Base-by-base conservation (phyloP, 2,797 vertebrate genomes). In the Sebastiscus albofasciatus region DNA sequence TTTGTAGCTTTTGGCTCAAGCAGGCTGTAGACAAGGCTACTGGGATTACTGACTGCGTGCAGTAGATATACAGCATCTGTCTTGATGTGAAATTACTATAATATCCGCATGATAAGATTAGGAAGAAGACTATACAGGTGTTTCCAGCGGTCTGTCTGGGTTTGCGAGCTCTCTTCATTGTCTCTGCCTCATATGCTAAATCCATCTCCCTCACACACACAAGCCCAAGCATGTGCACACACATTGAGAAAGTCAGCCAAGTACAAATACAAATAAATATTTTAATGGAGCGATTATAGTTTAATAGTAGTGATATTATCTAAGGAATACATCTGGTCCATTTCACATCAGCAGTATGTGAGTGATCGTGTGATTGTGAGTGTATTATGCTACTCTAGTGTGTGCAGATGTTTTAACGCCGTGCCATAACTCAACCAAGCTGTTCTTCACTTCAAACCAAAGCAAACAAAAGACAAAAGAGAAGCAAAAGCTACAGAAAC, bases 121-220 rank as follows among this genome's bases (percentile, higher is more conserved):
- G 34, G 16, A 24, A 36, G 22, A 12, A 24, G 24, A 39, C 18
- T 54, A 26, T 60, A 5, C 39, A 64, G 72, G 56, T 67, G 67
- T 66, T 58, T 59, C 22, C 67, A 13, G 10, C 3, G 3, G 33
- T 39, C 34, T 65, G 56, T 61, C 36, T 54, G 36, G 27, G 31
- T 65, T 49, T 54, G 6, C 1, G 0, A 16, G 18, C 58, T 69
- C 39, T 61, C 2, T 14, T 62, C 16, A 52, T 6, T 33, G 31
- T 66, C 36, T 56, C 49, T 52, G 33, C 20, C 42, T 67, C 33
- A 4, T 14, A 65, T 67, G 67, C 70, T 85, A 75, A 65, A 80
- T 73, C 60, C 56, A 68, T 80, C 52, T 72, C 24, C 36, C 22
- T 71, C 61, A 77, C 60, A 27, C 2, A 75, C 56, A 26, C 29